Evolutionary conservation across 2,888 invertebrate species (phyloP).

Genomic region (Nematopogon swammerdamellus): DNA sequence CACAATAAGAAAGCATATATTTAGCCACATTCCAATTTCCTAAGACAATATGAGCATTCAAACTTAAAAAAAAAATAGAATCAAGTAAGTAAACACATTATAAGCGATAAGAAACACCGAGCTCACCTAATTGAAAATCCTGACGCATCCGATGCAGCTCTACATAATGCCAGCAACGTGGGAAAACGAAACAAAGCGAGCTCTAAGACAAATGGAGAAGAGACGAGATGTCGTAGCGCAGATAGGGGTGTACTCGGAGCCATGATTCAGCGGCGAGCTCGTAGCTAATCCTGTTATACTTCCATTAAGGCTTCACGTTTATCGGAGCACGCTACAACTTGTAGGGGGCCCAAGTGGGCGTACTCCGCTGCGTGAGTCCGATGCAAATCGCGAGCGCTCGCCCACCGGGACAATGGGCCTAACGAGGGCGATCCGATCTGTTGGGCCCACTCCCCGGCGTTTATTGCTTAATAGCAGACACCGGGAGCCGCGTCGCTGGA

Average conservation of each 20-base stretch:
- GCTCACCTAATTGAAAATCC: neutral
- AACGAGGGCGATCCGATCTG: neutral
- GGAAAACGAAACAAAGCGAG: neutral
- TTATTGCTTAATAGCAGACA: neutral
- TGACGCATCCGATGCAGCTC: neutral
- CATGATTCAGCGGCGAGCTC: neutral
- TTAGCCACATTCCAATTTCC: too few relatives aligned
- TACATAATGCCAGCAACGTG: neutral
- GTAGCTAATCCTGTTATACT: neutral
- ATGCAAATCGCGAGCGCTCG: neutral
- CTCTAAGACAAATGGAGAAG: neutral
- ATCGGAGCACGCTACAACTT: neutral
- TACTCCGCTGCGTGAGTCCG: neutral
- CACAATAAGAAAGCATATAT: too few relatives aligned
- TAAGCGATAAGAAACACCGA: too few relatives aligned
- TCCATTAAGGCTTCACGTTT: neutral
- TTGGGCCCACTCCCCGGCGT: neutral
- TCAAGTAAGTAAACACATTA: too few relatives aligned
- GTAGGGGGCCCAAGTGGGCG: neutral
- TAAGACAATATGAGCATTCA: too few relatives aligned
- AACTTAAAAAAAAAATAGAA: too few relatives aligned
- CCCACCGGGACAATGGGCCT: neutral
- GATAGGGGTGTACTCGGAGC: neutral
- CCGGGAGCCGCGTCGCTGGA: neutral
- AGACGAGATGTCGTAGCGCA: neutral